A percentile compares a stretch with the other conserved stretches of the same genome.
These are phyloP conservation scores for Neotoma lepida DNA, from an alignment of 2,113 vertebrate species.

Conservation along the genomic window DNA sequence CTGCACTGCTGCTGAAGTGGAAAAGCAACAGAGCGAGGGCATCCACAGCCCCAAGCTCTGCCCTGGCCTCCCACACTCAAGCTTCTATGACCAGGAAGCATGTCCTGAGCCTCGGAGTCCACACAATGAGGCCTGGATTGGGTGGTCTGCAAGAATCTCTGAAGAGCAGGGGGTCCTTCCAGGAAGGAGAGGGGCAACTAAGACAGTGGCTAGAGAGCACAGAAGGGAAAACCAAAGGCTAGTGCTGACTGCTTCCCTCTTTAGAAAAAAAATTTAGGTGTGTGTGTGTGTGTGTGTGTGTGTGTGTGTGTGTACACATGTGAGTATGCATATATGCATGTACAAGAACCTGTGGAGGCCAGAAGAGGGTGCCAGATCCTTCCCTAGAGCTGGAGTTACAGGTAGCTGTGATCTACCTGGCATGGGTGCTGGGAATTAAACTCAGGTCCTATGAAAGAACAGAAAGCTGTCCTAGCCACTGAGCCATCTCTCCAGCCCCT, in stretches of 20 bases:
- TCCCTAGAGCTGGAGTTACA: neutral
- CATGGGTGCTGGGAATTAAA: neutral
- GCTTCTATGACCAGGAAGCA: neutral
- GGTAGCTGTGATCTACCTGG: neutral
- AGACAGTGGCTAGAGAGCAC: neutral
- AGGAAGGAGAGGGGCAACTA: neutral
- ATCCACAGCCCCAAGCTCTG: neutral
- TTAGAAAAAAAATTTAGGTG: neutral
- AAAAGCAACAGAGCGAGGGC: neutral
- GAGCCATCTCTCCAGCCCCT: neutral
- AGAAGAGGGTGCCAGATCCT: neutral
- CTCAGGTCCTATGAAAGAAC: neutral
- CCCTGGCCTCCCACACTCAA: neutral
- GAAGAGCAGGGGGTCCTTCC: neutral
- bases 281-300: neutral
- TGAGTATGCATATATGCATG: neutral
- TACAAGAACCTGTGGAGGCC: no score
- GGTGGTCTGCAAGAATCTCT: accelerated
- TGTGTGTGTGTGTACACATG: neutral
- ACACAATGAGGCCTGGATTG: neutral
- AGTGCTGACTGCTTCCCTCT: neutral
- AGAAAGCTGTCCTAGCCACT: neutral
- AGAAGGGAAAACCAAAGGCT: neutral
- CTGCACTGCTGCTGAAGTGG: neutral
- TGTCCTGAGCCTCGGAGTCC: neutral